Conservation (phyloP, 1,140 invertebrate species). For the Contarinia nasturtii region DNA sequence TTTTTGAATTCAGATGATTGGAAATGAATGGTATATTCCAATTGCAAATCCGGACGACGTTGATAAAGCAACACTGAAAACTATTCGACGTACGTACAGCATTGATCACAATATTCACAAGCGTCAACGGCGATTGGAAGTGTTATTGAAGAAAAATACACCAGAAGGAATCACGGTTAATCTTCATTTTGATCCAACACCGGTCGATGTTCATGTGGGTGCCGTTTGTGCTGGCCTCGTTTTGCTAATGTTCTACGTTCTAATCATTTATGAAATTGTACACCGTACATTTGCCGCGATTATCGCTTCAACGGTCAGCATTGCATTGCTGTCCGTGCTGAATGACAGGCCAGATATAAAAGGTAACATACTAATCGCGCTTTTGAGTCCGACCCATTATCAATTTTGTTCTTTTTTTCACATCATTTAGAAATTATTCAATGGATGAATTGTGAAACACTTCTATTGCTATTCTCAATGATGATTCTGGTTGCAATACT, state of each 20-base stretch:
- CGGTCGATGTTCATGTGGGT: conserved; percentile 33
- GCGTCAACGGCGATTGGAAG: not conserved
- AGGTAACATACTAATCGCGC: too few species aligned
- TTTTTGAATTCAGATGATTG: not conserved
- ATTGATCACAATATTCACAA: conserved; percentile 8
- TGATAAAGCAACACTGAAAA: not conserved
- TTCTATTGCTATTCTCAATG: conserved; percentile 66
- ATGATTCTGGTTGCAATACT: conserved; percentile 64
- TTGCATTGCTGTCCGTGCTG: conserved; percentile 43
- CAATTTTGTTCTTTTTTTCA: too few species aligned
- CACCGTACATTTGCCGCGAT: conserved; percentile 57
- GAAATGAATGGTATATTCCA: not conserved
- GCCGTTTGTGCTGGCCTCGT: conserved; percentile 44
- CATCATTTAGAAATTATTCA: conserved; percentile 52
- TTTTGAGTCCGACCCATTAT: too few species aligned
- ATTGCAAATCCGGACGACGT: not conserved
- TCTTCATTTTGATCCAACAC: conserved; percentile 30
- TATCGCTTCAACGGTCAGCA: conserved; percentile 44
- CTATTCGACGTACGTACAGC: not conserved
- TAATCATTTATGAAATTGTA: conserved; percentile 56
- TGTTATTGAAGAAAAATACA: not conserved
- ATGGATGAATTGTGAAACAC: conserved; percentile 64
- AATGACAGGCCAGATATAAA: conserved; percentile 48
- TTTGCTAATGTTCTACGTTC: conserved; percentile 43
- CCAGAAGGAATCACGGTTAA: conserved; percentile 4